Base-by-base conservation (phyloP, 2,888 invertebrate genomes). In the Tortricodes alternella region DNA sequence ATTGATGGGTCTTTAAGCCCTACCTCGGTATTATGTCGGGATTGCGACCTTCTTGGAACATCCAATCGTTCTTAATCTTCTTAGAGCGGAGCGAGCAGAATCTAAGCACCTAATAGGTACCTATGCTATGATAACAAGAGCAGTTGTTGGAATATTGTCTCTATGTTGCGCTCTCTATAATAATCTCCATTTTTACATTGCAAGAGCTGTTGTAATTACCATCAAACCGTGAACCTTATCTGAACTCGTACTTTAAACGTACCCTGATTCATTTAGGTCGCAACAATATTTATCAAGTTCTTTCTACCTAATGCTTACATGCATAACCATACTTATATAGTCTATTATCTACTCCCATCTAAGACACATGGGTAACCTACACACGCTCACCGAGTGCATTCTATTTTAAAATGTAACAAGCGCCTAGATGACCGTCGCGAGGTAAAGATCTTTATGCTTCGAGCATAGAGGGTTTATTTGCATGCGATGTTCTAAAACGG, bases 61-160 rank as follows among this genome's bases (percentile, higher is more conserved):
- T 88, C 86, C 89, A 90, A 89, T 90, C 89, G 81, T 77, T 85
- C 76, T 82, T 90, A 89, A 90, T 89, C 89, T 88, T 84, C 89
- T 89, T 88, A 89, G 78, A 74, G 78, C 72, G 77, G 73, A 80
- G 74, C 79, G 74, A 74, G 67, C 76, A 79, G 81, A 88, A 87
- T 81, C 80, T 77, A 80, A 83, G 80, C 78, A 81, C 73, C 80
- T 86, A 85, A 86, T 87, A 48, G 48, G 41, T 39, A 85, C 83
- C 80, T 80, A 87, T 82, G 80, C n/a, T n/a, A 80, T 84, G 83
- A 86, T 84, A 84, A 81, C n/a, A 85, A 84, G 83, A 77, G 69
- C 78, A 74, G 84, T 85, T 78, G 76, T 76, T 62, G 60, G 63
- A 55, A 58, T 21, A 29, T 34, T 34, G 16, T 48, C 44, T 27